Evolutionary conservation across 2,113 vertebrate genomes (phyloP), one percentile per base, ranked within the genome.

Genomic region (Lepus americanus): DNA sequence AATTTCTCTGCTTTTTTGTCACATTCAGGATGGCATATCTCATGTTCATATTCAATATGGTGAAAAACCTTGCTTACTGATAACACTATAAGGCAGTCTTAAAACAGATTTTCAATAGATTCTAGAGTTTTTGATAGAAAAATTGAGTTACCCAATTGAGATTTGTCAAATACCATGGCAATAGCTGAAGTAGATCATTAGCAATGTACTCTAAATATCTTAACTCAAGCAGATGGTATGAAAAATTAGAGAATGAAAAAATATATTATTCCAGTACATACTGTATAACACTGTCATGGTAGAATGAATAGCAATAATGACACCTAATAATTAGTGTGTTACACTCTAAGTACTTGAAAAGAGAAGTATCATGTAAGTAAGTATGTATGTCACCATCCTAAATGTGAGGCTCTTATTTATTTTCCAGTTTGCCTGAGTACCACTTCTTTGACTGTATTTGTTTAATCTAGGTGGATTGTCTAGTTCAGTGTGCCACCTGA

Each of bases 241-340:
- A 79, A 72, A 81, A 72, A 49, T 70, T 92, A 53, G 25, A 94
- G 23, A 89, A 88, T 27, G 73, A 87, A 77, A 44, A 20, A 53
- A 2, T 64, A 10, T 27, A 51, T 66, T 86, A 49, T 31, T 83
- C 27, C 11, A 82, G 23, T 51, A 16, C 3, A 36, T 73, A 59
- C 22, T 51, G 12, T 64, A 11, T 31, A 70, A 25, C n/a, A 55
- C 12, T 55, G 33, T 73, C 73, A 61, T 19, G 14, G 7, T 13
- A 76, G 66, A 81, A 88, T 95, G 76, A 91, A 89, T 87, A 94
- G 3, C n/a, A 72, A 69, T 17, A 82, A 94, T 69, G 10, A 78
- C 81, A 87, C 14, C 27, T 92, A 87, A 72, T 89, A 76, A 82
- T 92, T 88, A 83, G 27, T 79, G 7, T 23, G 22, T 79, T 94